Evolutionary conservation across 2,888 invertebrate genomes (phyloP), one percentile per base, ranked within the genome.

Genomic region (Liodrosophila aerea): DNA sequence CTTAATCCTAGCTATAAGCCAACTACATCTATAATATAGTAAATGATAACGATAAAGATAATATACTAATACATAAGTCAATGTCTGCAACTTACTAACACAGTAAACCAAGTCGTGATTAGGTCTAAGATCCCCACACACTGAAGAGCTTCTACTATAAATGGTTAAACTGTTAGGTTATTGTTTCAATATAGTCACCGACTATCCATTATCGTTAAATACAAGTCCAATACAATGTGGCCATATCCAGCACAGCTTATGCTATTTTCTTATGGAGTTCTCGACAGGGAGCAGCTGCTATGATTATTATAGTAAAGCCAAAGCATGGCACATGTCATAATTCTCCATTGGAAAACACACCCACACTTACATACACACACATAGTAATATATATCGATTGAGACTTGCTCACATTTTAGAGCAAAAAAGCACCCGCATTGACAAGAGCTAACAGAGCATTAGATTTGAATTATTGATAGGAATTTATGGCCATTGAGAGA

Each of bases 71-170:
- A 5, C 22, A 22, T 52, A 45, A 49, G 30, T 54, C 53, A 18
- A 37, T 31, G 43, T 52, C 52, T 52, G 41, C 43, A 43, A 39
- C 12, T 13, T 40, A 40, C 16, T 31, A 40, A 49, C 22, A 36
- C 12, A 12, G 9, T 33, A 43, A 67, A 56, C 50, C 64, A 61
- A 72, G 65, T 74, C 81, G 81, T 82, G 81, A 82, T 83, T 81
- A 82, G 83, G 77, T 83, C 74, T 83, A 82, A 81, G 81, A 81
- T 83, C 80, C 83, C 70, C 56, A 41, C 27, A 43, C 60, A 71
- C 66, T 47, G 46, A 77, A 72, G 76, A 82, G 81, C 80, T 82
- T 80, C 77, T 72, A n/a, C n/a, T n/a, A n/a, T n/a, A 68, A 54
- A 49, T 60, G 58, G 66, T 60, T 71, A 18, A 70, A 54, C 60